Conservation (phyloP, 2,113 vertebrate species). For the Eclectus roratus region DNA sequence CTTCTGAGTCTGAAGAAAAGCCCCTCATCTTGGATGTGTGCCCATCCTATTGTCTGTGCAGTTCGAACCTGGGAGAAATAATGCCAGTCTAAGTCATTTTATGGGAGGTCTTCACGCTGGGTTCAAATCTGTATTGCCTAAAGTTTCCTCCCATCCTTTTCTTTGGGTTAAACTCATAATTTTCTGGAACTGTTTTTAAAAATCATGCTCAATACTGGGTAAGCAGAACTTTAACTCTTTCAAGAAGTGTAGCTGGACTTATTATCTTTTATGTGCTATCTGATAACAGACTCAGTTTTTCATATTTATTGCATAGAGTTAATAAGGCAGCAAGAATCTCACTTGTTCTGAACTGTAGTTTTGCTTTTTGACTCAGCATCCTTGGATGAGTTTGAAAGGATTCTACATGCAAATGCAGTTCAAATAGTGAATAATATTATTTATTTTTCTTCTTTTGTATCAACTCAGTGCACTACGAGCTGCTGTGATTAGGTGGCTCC, state of each 20-base stretch:
- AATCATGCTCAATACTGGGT: neutral
- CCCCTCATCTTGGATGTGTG: rapidly evolving
- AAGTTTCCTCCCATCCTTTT: neutral
- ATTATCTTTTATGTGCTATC: neutral
- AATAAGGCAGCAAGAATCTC: neutral
- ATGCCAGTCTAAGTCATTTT: neutral
- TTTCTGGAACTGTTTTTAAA: neutral
- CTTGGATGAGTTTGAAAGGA: neutral
- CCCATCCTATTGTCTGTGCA: neutral
- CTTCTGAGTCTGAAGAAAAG: neutral
- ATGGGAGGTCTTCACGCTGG: neutral
- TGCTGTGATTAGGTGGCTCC: neutral
- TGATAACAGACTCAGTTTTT: neutral
- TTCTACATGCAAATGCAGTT: neutral
- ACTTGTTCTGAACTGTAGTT: neutral
- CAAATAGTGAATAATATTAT: neutral
- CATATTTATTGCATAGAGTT: neutral
- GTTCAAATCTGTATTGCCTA: neutral
- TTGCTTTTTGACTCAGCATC: neutral
- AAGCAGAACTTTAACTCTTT: neutral
- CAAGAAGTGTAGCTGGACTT: neutral
- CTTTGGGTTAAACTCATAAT: neutral
- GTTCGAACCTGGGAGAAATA: neutral
- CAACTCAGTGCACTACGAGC: neutral
- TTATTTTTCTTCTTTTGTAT: neutral